Conservation (phyloP, 2,888 invertebrate species). For the Coronaproctus castanopsis region DNA sequence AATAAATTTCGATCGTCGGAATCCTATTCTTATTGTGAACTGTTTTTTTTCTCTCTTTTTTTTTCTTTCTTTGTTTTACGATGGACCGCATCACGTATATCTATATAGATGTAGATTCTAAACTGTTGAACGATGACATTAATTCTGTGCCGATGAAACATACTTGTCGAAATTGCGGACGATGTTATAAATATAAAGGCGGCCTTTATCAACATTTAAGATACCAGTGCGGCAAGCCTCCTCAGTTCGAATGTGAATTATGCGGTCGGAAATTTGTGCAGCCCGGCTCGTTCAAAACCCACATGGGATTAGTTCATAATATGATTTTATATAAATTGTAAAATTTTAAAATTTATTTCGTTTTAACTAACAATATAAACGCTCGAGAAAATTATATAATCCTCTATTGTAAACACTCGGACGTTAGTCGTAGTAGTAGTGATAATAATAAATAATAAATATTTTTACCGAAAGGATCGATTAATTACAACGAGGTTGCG, state of each 20-base stretch:
- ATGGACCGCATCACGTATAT: too few relatives aligned
- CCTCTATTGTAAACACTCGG: background rate
- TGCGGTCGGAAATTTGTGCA: constrained; percentile 19
- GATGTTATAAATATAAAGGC: constrained; percentile 24
- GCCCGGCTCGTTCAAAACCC: constrained; percentile 5
- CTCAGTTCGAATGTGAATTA: constrained; percentile 25
- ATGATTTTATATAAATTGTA: constrained; percentile 3
- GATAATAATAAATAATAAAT: background rate
- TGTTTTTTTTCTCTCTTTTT: too few relatives aligned
- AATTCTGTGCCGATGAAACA: too few relatives aligned
- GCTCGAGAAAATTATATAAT: background rate
- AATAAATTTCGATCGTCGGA: too few relatives aligned
- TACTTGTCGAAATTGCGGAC: too few relatives aligned
- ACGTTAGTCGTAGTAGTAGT: background rate
- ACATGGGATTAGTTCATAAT: constrained; percentile 4
- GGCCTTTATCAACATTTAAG: constrained; percentile 25
- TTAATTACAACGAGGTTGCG: background rate
- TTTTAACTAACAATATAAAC: background rate
- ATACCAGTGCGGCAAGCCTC: constrained; percentile 26
- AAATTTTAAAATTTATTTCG: background rate
- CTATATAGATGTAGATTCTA: too few relatives aligned
- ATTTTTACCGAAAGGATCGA: background rate
- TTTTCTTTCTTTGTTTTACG: too few relatives aligned
- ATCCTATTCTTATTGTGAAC: too few relatives aligned
- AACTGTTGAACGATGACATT: too few relatives aligned